Evolutionary conservation across 1,140 invertebrate species (phyloP), one percentile per base, ranked within the genome.

Genomic region (Bombus consobrinus): DNA sequence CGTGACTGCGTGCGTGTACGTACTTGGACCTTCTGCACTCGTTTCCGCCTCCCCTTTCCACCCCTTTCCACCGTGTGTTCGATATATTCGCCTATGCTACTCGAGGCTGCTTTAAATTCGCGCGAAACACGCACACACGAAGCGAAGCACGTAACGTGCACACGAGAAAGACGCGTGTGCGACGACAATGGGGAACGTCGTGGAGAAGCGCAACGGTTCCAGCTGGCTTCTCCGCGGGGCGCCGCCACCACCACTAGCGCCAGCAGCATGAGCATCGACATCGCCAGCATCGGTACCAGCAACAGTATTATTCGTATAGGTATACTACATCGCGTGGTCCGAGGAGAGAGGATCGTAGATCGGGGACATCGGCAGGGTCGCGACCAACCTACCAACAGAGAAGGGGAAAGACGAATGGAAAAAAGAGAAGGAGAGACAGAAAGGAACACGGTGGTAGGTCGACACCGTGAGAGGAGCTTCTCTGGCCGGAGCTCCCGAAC

Each of bases 181-280:
- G 77, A 90, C 83, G 83, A 87, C 87, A 86, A 90, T 86, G 80
- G 73, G 77, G 78, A 37, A 57, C 77, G 69, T 57, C 73, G 79
- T 47, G 74, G 81, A 79, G 77, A 53, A 78, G 64, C 69, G 85
- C 66, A 68, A 89, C 74, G 81, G 86, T 83, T 88, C 88, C 92
- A 93, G 92, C 92, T 93, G 92, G 92, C 89, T 82, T 91, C 92
- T 78, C 92, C 72, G 81, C 92, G 91, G 92, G 92, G 83, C 85
- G 88, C 85, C 91, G 77, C 75, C 81, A 82, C 72, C 66, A 86
- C 72, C 73, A 86, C 66, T 68, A 84, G 84, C 64, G 57, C 57
- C 66, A 57, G 59, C 57, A 32, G 18, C 37, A 62, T 9, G 91
- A 91, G 86, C 79, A 86, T 83, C 91, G 72, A 53, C 79, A 82